A percentile compares a stretch with the other conserved stretches of the same genome.
These are phyloP conservation scores for Muscicapa striata DNA, from an alignment of 2,797 vertebrate species.

Conservation along the genomic window DNA sequence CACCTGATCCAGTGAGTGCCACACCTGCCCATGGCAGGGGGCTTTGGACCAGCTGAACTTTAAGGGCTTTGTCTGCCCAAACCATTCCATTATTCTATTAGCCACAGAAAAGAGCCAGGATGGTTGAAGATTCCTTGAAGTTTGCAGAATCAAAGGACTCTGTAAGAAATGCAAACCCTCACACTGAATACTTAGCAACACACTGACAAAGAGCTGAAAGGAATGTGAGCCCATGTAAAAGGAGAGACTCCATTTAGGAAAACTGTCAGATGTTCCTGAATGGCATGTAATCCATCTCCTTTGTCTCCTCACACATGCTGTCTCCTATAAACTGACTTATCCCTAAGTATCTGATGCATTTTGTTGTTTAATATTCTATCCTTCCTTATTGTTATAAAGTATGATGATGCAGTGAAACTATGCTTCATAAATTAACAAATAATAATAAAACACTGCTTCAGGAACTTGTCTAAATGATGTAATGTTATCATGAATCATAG, in stretches of 20 bases:
- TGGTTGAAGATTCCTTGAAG: not conserved
- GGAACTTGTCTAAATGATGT: slow-evolving; percentile 55
- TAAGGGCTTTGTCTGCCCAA: not conserved
- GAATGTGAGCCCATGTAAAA: not conserved
- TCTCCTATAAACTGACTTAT: slow-evolving; percentile 16
- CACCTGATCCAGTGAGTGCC: not conserved
- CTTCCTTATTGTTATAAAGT: slow-evolving; percentile 30
- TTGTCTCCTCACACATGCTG: not conserved
- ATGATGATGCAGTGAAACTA: not conserved
- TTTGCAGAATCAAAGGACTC: not conserved
- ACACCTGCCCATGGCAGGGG: not conserved
- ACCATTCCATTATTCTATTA: not conserved
- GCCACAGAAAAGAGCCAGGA: not conserved
- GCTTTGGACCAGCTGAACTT: not conserved
- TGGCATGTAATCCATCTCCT: not conserved
- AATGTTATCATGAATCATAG: slow-evolving; percentile 65
- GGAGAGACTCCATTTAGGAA: not conserved
- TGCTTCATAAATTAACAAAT: slow-evolving; percentile 68
- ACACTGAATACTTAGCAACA: not conserved
- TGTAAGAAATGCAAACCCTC: not conserved
- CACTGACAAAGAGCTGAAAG: not conserved
- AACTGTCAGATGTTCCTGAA: slow-evolving; percentile 13
- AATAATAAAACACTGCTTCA: slow-evolving; percentile 64
- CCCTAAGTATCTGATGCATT: not conserved
- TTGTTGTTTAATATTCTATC: slow-evolving; percentile 29